These are phyloP conservation scores for Poecilia wingei DNA, from an alignment of 2,797 vertebrate genomes.

Conservation along the genomic window DNA sequence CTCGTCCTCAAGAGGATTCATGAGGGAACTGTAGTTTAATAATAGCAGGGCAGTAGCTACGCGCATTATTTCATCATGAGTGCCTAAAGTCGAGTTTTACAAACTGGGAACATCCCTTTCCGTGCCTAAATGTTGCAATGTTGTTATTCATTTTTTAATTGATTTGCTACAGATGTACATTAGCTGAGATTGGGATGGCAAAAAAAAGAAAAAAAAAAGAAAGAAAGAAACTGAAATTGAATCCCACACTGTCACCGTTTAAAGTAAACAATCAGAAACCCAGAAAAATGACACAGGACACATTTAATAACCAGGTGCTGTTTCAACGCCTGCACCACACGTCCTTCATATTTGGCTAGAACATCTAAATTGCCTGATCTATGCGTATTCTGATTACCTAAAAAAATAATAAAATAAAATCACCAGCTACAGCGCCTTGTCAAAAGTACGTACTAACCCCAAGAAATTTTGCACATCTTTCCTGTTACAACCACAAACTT, in stretches of 20 bases:
- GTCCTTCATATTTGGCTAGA: conserved; percentile 61
- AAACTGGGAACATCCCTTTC: conserved; percentile 7
- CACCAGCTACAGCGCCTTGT: not conserved
- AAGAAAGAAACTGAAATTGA: conserved; percentile 24
- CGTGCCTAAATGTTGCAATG: conserved; percentile 12
- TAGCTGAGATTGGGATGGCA: conserved; percentile 13
- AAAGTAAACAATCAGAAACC: conserved; percentile 37
- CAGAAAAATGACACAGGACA: conserved; percentile 68
- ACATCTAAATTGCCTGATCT: conserved; percentile 20
- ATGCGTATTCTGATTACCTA: conserved; percentile 12
- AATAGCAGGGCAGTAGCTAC: conserved; percentile 25
- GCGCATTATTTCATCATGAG: not conserved
- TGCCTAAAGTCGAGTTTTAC: conserved; percentile 12
- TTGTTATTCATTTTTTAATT: conserved; percentile 13
- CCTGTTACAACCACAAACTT: not conserved
- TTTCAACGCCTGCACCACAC: conserved; percentile 46
- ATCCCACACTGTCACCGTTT: conserved; percentile 29
- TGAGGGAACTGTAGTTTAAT: conserved; percentile 39
- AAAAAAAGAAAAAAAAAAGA: not conserved
- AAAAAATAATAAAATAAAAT: conserved; percentile 10
- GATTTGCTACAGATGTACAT: conserved; percentile 32
- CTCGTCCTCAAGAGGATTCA: conserved; percentile 32
- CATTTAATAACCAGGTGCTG: conserved; percentile 39
- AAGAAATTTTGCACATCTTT: not conserved
- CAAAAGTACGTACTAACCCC: not conserved